A percentile compares a stretch with the other conserved stretches of the same genome.
These are phyloP conservation scores for Brienomyrus longianalis DNA, from an alignment of 2,113 vertebrate genomes.

Conservation along the genomic window DNA sequence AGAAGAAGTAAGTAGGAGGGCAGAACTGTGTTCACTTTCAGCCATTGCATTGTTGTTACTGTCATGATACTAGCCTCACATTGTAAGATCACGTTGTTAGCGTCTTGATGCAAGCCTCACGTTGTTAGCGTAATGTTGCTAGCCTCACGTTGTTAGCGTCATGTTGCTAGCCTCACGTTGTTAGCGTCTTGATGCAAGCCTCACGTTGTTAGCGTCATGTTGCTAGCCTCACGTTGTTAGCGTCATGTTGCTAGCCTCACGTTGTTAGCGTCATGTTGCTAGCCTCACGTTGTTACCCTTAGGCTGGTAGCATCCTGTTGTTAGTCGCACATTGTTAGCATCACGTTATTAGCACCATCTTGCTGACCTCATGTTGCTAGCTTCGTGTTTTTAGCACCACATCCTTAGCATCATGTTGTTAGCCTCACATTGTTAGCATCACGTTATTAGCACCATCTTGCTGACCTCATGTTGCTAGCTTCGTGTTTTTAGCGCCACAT, in stretches of 20 bases:
- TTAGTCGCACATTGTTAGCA: not conserved
- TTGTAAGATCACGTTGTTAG: not conserved
- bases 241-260: not conserved
- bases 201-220: not conserved
- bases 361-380: not conserved
- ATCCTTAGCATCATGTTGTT: not conserved
- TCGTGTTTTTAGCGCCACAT: not conserved
- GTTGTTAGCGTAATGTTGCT: not conserved
- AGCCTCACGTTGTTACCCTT: not conserved
- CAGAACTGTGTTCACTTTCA: not conserved
- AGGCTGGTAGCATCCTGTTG: not conserved
- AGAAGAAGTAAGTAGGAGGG: constrained; percentile 79
- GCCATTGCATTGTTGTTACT: not conserved
- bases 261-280: not conserved
- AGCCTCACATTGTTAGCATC: not conserved
- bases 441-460: not conserved
- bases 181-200: not conserved
- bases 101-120: too few relatives aligned
- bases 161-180: not conserved
- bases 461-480: not conserved
- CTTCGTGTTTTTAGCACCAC: too few relatives aligned
- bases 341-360: not conserved
- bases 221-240: not conserved
- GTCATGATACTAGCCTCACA: not conserved
- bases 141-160: not conserved